Percentiles rank a stretch among this genome's conserved stretches.
Conservation (phyloP, 2,888 invertebrate genomes). For the Dynastes grantii region DNA sequence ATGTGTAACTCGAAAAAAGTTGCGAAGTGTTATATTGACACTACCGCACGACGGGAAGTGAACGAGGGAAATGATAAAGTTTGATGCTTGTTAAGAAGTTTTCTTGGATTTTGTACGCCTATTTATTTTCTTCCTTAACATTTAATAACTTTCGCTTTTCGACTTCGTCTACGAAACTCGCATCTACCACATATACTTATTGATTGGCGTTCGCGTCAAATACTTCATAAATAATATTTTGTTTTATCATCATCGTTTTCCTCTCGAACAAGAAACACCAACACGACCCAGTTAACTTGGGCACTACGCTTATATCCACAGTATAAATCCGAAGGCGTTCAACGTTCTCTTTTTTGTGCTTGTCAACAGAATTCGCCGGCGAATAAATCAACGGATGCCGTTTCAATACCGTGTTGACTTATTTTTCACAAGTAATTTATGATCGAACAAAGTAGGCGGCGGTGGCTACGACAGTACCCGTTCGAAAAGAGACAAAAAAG, state of each 20-base stretch:
- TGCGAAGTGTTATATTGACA: not conserved
- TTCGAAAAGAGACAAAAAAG: not conserved
- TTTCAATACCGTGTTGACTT: conserved; percentile 41
- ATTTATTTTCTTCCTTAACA: conserved; percentile 15
- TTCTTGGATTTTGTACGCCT: not conserved
- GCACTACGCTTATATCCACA: not conserved
- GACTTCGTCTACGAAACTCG: not conserved
- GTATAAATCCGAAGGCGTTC: conserved; percentile 24
- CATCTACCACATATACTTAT: conserved; percentile 16
- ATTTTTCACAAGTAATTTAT: conserved; percentile 43
- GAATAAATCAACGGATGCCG: conserved; percentile 38
- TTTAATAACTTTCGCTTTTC: conserved; percentile 12
- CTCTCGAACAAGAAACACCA: not conserved
- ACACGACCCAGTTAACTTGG: not conserved
- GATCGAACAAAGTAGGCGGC: conserved; percentile 28
- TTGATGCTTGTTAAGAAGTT: conserved; percentile 19
- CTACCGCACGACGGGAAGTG: no score
- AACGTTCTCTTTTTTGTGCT: conserved; percentile 14
- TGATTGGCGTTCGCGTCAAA: conserved; percentile 23
- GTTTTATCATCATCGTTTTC: conserved; percentile 19
- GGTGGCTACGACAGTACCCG: conserved; percentile 16
- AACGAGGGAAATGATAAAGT: conserved; percentile 2
- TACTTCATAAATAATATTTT: conserved; percentile 35
- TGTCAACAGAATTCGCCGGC: conserved; percentile 30
- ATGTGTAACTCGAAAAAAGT: no score